Percentiles rank a stretch among this genome's conserved stretches.
phyloP scores from a whole-genome alignment of 92 coral and sea anemone species.

The Nematostella vectensis region DNA sequence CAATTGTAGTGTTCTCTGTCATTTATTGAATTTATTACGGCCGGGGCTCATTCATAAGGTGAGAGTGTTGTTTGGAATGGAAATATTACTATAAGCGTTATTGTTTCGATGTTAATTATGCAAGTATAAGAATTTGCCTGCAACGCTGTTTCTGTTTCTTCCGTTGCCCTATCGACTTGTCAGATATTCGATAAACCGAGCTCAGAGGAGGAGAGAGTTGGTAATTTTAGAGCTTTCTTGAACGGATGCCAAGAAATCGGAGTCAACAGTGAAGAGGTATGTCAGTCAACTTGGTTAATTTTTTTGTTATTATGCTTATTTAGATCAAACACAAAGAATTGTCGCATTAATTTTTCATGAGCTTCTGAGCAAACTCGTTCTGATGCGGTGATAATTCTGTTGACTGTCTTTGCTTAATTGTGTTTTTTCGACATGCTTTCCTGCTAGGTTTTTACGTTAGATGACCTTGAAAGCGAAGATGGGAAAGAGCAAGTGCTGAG shows the following conservation, averaged over 20 bases:
- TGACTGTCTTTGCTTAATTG: constrained; percentile 9
- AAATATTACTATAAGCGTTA: constrained; percentile 16
- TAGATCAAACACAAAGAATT: constrained; percentile 34
- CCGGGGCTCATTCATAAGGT: constrained; percentile 76
- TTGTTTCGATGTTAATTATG: constrained; percentile 53
- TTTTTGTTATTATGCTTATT: constrained; percentile 29
- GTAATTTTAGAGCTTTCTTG: constrained; percentile 47
- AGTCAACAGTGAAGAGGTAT: constrained; percentile 66
- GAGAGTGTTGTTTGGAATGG: constrained; percentile 16
- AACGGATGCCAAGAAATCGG: constrained; percentile 77
- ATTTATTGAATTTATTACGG: constrained; percentile 50
- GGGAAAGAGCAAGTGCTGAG: constrained; percentile 42
- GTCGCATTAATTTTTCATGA: constrained; percentile 78
- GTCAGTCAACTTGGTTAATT: constrained; percentile 38
- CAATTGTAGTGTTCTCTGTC: constrained; percentile 61
- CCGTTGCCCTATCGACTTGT: constrained; percentile 20
- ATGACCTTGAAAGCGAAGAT: constrained; percentile 64
- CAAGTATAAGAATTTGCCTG: constrained; percentile 9
- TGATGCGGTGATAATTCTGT: constrained; percentile 1
- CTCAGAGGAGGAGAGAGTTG: constrained; percentile 42
- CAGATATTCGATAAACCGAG: constrained; percentile 56
- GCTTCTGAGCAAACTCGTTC: constrained; percentile 57
- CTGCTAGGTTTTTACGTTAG: constrained; percentile 47
- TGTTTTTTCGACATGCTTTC: constrained; percentile 35
- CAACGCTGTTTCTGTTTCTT: constrained; percentile 34